Percentiles rank a stretch among this genome's conserved stretches.
These are phyloP conservation scores for Microctonus aethiopoides DNA, from an alignment of 2,888 invertebrate species.

Conservation along the genomic window DNA sequence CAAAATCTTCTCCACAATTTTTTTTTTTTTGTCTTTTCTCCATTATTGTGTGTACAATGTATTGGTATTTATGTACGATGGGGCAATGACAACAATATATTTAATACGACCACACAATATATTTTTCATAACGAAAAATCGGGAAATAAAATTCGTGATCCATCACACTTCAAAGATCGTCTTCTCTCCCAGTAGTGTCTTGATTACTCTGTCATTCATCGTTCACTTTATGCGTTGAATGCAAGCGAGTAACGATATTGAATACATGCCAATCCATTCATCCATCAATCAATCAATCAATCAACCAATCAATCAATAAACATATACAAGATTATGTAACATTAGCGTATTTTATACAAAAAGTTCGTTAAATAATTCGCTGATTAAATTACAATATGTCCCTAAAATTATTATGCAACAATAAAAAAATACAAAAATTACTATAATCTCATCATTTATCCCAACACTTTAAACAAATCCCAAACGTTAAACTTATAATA, in stretches of 20 bases:
- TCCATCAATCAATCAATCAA: slow-evolving; percentile 42
- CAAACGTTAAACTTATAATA: too few species aligned
- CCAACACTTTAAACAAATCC: too few species aligned
- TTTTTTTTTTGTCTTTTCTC: neutral
- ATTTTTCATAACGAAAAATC: neutral
- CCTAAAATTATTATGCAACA: neutral
- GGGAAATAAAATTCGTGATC: slow-evolving; percentile 34
- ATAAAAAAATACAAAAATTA: neutral
- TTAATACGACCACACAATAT: neutral
- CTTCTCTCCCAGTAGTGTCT: slow-evolving; percentile 19
- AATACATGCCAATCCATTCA: neutral
- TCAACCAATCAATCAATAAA: slow-evolving; percentile 8
- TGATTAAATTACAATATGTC: neutral
- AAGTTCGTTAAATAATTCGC: neutral
- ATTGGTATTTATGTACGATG: neutral
- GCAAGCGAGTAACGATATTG: neutral
- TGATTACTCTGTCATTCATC: neutral
- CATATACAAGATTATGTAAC: neutral
- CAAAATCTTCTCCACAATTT: neutral
- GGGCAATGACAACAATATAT: neutral
- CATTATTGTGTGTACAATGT: slow-evolving; percentile 3
- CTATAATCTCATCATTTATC: too few species aligned
- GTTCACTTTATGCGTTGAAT: neutral
- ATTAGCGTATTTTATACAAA: neutral
- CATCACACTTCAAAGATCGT: slow-evolving; percentile 37